phyloP scores from a whole-genome alignment of 2,113 vertebrate genomes.

The Thamnaconus septentrionalis region DNA sequence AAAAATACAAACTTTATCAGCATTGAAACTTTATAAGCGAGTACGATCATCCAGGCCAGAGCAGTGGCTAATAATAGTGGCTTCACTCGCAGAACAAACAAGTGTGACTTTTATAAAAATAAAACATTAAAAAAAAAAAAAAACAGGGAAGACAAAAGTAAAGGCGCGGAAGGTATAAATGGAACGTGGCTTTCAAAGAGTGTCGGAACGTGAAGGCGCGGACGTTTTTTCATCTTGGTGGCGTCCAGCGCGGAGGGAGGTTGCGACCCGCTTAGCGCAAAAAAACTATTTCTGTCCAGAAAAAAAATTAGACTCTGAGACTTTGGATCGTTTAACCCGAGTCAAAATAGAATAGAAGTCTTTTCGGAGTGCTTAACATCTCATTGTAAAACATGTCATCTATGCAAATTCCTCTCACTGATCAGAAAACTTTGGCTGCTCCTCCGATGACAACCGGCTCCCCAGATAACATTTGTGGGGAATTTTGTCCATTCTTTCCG shows the following conservation, averaged over 20 bases:
- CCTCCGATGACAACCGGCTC: no score
- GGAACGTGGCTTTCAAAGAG: neutral
- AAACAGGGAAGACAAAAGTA: no score
- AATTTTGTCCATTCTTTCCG: neutral
- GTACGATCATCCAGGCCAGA: conserved; percentile 1
- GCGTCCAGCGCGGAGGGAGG: conserved; percentile 18
- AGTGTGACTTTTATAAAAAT: neutral
- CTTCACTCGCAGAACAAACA: conserved; percentile 22
- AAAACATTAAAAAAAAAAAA: neutral
- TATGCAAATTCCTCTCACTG: conserved; percentile 13
- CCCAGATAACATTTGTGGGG: no score
- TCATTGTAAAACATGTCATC: conserved; percentile 30
- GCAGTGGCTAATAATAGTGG: conserved; percentile 43
- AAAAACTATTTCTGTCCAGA: conserved; percentile 39
- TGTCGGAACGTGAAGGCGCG: neutral
- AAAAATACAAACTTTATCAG: conserved; percentile 8
- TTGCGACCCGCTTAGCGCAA: conserved; percentile 20
- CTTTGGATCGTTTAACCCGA: conserved; percentile 21
- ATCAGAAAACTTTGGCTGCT: conserved; percentile 22
- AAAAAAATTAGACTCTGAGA: neutral
- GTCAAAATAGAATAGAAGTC: conserved; percentile 23
- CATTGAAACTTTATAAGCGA: no score
- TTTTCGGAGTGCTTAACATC: conserved; percentile 7
- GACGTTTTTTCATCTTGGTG: conserved; percentile 9
- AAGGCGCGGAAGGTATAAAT: neutral